A percentile compares a stretch with the other conserved stretches of the same genome.
phyloP scores from a whole-genome alignment of 1,140 invertebrate genomes.

The Drosophila equinoxialis region DNA sequence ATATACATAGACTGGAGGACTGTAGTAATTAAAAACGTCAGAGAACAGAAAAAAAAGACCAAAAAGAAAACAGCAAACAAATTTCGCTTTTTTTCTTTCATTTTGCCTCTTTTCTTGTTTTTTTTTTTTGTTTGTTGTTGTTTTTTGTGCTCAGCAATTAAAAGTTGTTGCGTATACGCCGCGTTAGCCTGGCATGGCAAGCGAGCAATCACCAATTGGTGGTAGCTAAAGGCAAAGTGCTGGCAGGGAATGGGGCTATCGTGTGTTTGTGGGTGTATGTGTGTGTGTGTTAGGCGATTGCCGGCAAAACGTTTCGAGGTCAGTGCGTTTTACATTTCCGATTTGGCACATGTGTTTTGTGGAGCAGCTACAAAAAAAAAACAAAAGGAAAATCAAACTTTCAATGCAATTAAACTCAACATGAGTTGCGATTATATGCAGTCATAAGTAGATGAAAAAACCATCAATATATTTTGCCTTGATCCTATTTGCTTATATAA shows the following conservation, averaged over 20 bases:
- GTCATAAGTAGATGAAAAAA: constrained; percentile 5
- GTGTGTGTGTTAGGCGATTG: background rate
- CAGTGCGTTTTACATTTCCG: constrained; percentile 58
- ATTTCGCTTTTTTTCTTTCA: constrained; percentile 16
- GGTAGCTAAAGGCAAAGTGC: background rate
- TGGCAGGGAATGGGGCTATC: no score
- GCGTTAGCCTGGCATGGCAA: constrained; percentile 42
- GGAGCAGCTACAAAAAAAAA: background rate
- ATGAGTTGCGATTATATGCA: constrained; percentile 10
- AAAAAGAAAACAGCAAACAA: constrained; percentile 21
- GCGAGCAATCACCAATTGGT: constrained; percentile 34
- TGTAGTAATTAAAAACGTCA: constrained; percentile 70
- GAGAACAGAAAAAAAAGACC: constrained; percentile 16
- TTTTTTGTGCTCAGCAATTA: constrained; percentile 44
- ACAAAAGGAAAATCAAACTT: background rate
- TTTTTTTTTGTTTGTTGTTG: background rate
- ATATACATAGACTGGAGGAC: constrained; percentile 30
- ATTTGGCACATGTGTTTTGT: constrained; percentile 34
- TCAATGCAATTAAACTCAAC: constrained; percentile 16
- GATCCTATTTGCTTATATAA: constrained; percentile 14
- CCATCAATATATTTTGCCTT: constrained; percentile 1
- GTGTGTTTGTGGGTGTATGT: constrained; percentile 14
- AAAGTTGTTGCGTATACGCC: constrained; percentile 65
- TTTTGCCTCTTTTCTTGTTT: background rate
- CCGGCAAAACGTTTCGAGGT: constrained; percentile 50